Conservation (phyloP, 2,113 vertebrate species). For the Centropus bengalensis region DNA sequence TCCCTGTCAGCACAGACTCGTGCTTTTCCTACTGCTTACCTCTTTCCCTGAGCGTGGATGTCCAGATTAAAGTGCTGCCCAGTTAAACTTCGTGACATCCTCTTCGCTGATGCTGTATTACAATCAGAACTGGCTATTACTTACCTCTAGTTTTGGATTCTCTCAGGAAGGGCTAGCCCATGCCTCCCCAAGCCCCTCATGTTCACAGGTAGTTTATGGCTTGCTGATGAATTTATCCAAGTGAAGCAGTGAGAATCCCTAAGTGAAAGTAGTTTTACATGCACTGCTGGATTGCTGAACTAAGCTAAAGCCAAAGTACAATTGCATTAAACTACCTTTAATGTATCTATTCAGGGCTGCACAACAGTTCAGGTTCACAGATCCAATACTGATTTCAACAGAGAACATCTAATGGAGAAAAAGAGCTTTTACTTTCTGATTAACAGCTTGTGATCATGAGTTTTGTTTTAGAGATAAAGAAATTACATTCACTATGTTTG, state of each 20-base stretch:
- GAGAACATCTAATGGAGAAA: not conserved
- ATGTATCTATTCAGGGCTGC: not conserved
- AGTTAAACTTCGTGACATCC: not conserved
- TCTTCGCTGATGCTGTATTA: not conserved
- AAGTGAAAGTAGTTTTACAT: constrained; percentile 6
- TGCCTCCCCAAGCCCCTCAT: not conserved
- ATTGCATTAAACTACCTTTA: not conserved
- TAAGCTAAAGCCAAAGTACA: not conserved
- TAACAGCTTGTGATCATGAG: not conserved
- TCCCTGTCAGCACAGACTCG: not conserved
- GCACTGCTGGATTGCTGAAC: not conserved
- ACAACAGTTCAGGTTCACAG: not conserved
- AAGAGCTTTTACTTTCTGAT: not conserved
- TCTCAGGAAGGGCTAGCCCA: not conserved
- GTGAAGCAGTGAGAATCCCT: not conserved
- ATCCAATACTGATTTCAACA: not conserved
- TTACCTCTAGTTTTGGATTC: not conserved
- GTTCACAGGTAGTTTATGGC: not conserved
- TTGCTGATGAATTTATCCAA: not conserved
- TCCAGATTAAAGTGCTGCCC: not conserved
- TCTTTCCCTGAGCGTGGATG: not conserved
- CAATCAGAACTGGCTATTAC: not conserved
- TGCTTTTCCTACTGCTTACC: not conserved
- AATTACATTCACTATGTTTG: not conserved
- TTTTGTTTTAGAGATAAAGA: not conserved